Base-by-base conservation (phyloP, 1,140 invertebrate species). In the Ephestia elutella region DNA sequence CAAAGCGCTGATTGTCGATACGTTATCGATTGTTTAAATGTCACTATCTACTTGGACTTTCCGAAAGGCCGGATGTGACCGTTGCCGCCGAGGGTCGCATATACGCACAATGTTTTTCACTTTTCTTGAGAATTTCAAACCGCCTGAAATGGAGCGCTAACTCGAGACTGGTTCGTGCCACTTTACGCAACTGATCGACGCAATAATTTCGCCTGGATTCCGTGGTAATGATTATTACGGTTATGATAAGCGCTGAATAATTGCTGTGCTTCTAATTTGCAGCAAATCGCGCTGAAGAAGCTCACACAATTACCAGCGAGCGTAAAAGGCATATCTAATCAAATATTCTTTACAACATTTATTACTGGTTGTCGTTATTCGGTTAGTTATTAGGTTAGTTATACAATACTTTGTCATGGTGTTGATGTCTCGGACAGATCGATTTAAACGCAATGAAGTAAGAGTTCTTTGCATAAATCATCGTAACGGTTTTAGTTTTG, bases 101-200 rank as follows among this genome's bases (percentile, higher is more conserved):
- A 59, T 58, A 63, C 59, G 62, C 62, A 64, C 57, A 53, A 66
- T 54, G 44, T 66, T 64, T 71, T 67, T 58, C 59, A 68, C 59
- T 68, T 71, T 68, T 57, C 62, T 71, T 53, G 55, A 20, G 57
- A 8, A 21, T 57, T 49, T 61, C 9, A 50, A 49, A 25, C 21
- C 21, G 66, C 50, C 63, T 73, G 69, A 81, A 85, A 82, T 80
- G 74, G 78, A 79, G 75, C 77, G 77, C 75, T 66, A 78, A 80
- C 56, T 60, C 62, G 66, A 71, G 74, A 75, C 72, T 70, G 77
- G 78, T 83, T 78, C 70, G 70, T 71, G 59, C 70, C 56, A 63
- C 68, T 79, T 78, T 81, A 78, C 80, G 78, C 76, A 84, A 84
- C 68, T 59, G 54, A 63, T 59, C 70, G 66, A 73, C 71, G 79